These are phyloP conservation scores for Heteractis magnifica DNA, from an alignment of 92 coral and sea anemone species.

Conservation along the genomic window DNA sequence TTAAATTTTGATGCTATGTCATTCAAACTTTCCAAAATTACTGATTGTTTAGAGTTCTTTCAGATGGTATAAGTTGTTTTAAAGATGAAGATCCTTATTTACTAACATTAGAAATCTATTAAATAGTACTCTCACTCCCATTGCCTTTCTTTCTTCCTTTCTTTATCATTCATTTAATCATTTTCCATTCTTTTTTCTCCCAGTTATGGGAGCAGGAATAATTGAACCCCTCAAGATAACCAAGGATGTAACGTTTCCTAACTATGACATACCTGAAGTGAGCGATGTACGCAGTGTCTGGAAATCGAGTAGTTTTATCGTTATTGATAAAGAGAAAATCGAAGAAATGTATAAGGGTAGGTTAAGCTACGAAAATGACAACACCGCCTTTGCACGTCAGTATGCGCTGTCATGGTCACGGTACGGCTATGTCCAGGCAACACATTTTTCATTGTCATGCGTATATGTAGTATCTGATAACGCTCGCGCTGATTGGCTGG, in stretches of 20 bases:
- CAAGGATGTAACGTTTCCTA: conserved; percentile 61
- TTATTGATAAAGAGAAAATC: conserved; percentile 40
- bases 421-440: background rate
- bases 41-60: too few relatives aligned
- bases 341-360: conserved; percentile 38
- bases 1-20: too few relatives aligned
- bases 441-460: too few relatives aligned
- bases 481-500: too few relatives aligned
- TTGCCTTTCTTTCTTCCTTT: background rate
- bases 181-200: background rate
- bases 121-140: too few relatives aligned
- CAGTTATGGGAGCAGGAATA: conserved; percentile 66
- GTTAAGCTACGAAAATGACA: background rate
- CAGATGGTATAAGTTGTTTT: too few relatives aligned
- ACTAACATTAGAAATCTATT: too few relatives aligned
- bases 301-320: conserved; percentile 57
- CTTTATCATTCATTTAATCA: background rate
- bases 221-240: conserved; percentile 44
- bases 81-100: too few relatives aligned
- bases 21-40: too few relatives aligned
- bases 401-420: background rate
- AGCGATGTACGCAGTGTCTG: conserved; percentile 39
- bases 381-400: background rate
- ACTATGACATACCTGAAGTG: conserved; percentile 49
- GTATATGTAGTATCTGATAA: too few relatives aligned